A percentile compares a stretch with the other conserved stretches of the same genome.
phyloP scores from a whole-genome alignment of 2,113 vertebrate species.

The Ameiurus melas region DNA sequence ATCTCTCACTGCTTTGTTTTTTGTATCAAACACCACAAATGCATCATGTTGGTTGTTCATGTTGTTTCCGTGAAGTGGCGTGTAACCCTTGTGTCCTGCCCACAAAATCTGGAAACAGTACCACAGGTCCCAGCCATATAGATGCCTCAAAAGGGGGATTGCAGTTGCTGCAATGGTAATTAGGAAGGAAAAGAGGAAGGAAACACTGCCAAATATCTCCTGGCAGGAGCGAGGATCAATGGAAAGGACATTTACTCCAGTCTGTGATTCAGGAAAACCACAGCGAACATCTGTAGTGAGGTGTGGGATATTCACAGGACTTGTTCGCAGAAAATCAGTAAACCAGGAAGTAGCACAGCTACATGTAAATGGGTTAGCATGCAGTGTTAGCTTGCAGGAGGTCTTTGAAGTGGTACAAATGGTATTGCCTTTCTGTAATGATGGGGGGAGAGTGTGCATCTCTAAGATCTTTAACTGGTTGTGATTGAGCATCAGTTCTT shows the following conservation, averaged over 20 bases:
- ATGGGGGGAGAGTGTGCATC: slow-evolving; percentile 59
- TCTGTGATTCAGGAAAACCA: slow-evolving; percentile 70
- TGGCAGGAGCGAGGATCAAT: slow-evolving; percentile 81
- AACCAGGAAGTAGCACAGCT: slow-evolving; percentile 77
- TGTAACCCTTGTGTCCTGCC: slow-evolving; percentile 68
- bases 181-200: slow-evolving; percentile 68
- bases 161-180: slow-evolving; percentile 58
- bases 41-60: slow-evolving; percentile 70
- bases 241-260: slow-evolving; percentile 65
- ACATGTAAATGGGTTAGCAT: slow-evolving; percentile 78
- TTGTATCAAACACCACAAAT: slow-evolving; percentile 82
- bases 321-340: slow-evolving; percentile 72
- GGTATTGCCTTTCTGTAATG: slow-evolving; percentile 54
- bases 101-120: slow-evolving; percentile 78
- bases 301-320: slow-evolving; percentile 63
- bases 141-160: slow-evolving; percentile 74
- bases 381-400: slow-evolving; percentile 66
- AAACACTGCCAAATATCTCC: slow-evolving; percentile 73
- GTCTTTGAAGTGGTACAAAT: slow-evolving; percentile 8
- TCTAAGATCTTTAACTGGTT: slow-evolving; percentile 71
- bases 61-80: slow-evolving; percentile 60
- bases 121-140: slow-evolving; percentile 87
- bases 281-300: slow-evolving; percentile 73
- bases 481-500: slow-evolving; percentile 65
- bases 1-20: slow-evolving; percentile 73